Conservation (phyloP, 1,140 invertebrate species). For the Meloidogyne hapla region DNA sequence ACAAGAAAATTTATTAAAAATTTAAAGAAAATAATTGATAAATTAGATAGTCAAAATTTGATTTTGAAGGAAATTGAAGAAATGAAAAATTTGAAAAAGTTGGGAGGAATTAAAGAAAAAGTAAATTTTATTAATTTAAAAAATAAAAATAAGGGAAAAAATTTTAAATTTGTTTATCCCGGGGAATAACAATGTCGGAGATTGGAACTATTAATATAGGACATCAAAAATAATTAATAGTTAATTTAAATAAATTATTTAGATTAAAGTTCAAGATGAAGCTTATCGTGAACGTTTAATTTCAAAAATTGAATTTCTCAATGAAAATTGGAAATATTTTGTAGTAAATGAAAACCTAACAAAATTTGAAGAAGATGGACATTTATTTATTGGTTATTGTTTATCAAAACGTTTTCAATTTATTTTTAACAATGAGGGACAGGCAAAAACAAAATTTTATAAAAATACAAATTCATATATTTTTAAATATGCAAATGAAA, state of each 20-base stretch:
- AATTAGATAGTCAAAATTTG: slow-evolving; percentile 2
- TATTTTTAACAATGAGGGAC: background rate
- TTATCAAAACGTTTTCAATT: background rate
- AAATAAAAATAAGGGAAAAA: too few relatives aligned
- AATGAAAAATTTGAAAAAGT: background rate
- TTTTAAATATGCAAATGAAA: background rate
- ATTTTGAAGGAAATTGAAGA: background rate
- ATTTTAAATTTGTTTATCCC: too few relatives aligned
- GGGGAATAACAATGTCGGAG: too few relatives aligned
- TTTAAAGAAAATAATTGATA: background rate
- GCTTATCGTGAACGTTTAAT: background rate
- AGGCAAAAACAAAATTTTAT: background rate
- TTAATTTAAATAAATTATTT: too few relatives aligned
- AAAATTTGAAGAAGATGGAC: background rate
- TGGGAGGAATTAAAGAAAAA: background rate
- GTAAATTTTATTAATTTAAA: background rate
- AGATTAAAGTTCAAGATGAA: background rate
- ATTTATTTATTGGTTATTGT: slow-evolving; percentile 6
- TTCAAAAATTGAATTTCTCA: background rate
- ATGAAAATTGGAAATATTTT: background rate
- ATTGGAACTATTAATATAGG: too few relatives aligned
- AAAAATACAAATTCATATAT: slow-evolving; percentile 1
- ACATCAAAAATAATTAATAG: too few relatives aligned
- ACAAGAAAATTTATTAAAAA: background rate
- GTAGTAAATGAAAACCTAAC: background rate